phyloP scores from a whole-genome alignment of 2,113 vertebrate species.

The Eolophus roseicapilla region DNA sequence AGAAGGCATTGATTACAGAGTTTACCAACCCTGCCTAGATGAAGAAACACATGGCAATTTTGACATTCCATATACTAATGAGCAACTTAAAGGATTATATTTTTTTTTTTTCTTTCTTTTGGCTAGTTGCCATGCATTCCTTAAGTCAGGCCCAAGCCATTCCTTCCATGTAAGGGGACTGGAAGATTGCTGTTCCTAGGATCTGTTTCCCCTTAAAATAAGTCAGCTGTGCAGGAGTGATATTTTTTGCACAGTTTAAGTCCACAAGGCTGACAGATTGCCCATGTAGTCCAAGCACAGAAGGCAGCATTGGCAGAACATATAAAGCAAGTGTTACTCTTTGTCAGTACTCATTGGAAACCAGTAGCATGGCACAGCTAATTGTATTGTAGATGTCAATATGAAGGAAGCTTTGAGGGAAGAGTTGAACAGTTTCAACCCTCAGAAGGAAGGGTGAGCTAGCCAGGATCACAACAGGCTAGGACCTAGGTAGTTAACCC shows the following conservation, averaged over 20 bases:
- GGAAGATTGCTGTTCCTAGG: background rate
- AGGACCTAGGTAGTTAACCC: background rate
- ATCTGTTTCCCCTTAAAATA: background rate
- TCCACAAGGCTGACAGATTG: background rate
- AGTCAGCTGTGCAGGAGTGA: background rate
- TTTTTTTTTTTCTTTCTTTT: background rate
- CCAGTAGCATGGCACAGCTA: background rate
- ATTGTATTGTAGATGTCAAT: accelerated
- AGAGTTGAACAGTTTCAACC: background rate
- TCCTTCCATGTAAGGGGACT: background rate
- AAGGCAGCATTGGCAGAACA: background rate
- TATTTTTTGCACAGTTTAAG: background rate
- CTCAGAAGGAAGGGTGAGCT: background rate
- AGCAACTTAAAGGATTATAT: background rate
- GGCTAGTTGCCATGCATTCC: background rate
- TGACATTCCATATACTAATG: background rate
- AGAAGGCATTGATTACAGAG: background rate
- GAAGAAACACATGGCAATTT: background rate
- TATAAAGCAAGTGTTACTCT: accelerated
- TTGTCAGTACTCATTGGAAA: background rate
- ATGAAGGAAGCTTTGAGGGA: accelerated
- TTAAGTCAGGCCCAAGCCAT: background rate
- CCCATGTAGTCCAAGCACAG: background rate
- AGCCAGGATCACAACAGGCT: background rate
- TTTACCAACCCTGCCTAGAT: background rate